These are phyloP conservation scores for Hoplias malabaricus DNA, from an alignment of 2,113 vertebrate genomes.

Conservation along the genomic window DNA sequence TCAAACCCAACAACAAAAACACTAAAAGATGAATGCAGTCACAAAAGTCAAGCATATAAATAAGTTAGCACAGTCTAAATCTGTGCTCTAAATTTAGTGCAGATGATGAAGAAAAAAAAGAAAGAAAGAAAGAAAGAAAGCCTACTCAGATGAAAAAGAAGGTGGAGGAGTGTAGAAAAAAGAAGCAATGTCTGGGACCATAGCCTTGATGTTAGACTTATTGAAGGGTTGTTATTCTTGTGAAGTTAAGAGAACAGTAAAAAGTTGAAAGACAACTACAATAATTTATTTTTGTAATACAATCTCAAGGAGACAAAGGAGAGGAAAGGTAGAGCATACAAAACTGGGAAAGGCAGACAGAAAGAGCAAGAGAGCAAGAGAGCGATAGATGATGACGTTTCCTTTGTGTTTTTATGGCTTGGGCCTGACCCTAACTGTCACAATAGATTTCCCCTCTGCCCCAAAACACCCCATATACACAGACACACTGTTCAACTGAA, in stretches of 20 bases:
- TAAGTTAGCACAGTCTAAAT: background rate
- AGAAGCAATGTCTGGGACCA: background rate
- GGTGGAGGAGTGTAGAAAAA: background rate
- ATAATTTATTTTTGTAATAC: background rate
- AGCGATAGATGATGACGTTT: background rate
- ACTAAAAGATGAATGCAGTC: background rate
- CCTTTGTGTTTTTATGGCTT: conserved; percentile 16
- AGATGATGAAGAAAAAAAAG: background rate
- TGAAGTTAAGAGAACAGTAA: background rate
- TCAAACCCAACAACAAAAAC: too few relatives aligned
- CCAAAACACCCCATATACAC: background rate
- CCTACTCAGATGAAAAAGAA: background rate
- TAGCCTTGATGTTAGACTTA: background rate
- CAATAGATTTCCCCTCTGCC: conserved; percentile 15
- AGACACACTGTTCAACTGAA: background rate
- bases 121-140: background rate
- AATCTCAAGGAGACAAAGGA: background rate
- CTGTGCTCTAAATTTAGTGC: background rate
- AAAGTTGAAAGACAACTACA: background rate
- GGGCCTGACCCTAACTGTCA: conserved; percentile 8
- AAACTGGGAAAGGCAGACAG: background rate
- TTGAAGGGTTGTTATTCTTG: background rate
- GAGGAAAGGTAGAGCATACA: background rate
- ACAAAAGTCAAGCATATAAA: background rate
- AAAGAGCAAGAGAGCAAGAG: background rate